Percentiles rank a stretch among this genome's conserved stretches.
phyloP scores from a whole-genome alignment of 1,140 invertebrate genomes.

The Drosophila auraria region DNA sequence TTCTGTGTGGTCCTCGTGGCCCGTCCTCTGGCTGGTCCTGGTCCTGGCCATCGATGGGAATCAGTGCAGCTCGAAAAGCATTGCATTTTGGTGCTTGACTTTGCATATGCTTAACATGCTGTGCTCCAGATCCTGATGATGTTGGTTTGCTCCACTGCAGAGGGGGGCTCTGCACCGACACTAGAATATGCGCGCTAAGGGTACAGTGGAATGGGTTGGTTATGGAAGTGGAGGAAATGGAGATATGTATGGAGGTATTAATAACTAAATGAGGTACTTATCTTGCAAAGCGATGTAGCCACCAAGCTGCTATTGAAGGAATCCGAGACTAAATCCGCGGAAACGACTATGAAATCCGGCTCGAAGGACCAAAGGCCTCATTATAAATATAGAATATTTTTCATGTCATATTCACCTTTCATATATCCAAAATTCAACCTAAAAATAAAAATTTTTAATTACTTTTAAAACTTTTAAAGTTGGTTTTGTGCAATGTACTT shows the following conservation, averaged over 20 bases:
- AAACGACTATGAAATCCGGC: too few species aligned
- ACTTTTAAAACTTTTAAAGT: too few species aligned
- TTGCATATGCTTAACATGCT: slow-evolving; percentile 78
- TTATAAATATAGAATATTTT: too few species aligned
- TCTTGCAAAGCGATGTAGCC: too few species aligned
- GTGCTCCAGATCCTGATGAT: slow-evolving; percentile 38
- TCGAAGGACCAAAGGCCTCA: too few species aligned
- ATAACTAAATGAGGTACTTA: neutral
- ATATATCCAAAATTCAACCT: too few species aligned
- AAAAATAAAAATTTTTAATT: too few species aligned
- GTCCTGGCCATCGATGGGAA: slow-evolving; percentile 48
- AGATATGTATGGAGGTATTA: neutral
- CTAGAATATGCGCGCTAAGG: neutral
- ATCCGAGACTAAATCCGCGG: too few species aligned
- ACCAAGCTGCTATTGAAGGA: too few species aligned
- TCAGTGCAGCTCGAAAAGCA: slow-evolving; percentile 68
- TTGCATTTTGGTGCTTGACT: slow-evolving; percentile 66
- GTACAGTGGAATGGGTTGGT: slow-evolving; percentile 16
- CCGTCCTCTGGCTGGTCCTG: slow-evolving; percentile 54
- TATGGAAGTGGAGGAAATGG: neutral
- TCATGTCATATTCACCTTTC: too few species aligned
- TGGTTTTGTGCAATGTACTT: neutral
- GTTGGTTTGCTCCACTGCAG: slow-evolving; percentile 23
- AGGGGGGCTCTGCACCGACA: neutral
- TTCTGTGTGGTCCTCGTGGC: slow-evolving; percentile 20